These are phyloP conservation scores for Scleropages formosus DNA, from an alignment of 2,797 vertebrate species.

Conservation along the genomic window DNA sequence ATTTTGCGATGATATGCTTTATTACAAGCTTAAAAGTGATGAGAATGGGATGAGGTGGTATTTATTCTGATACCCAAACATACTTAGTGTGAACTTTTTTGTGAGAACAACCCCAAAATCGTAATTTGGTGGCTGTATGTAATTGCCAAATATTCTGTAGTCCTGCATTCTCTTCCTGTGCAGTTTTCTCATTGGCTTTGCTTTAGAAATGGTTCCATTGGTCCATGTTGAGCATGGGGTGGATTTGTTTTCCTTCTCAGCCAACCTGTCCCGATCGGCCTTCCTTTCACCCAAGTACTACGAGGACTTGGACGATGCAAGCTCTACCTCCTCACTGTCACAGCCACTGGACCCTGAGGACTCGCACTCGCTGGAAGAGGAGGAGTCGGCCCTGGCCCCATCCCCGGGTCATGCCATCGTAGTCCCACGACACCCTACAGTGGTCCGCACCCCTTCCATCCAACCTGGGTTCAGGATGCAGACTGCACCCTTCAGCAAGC, in stretches of 20 bases:
- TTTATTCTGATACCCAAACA: too few relatives aligned
- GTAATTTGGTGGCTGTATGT: too few relatives aligned
- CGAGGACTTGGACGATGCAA: slow-evolving; percentile 89
- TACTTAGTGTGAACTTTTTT: neutral
- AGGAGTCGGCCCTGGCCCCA: slow-evolving; percentile 49
- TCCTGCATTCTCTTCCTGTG: too few relatives aligned
- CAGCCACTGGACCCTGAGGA: slow-evolving; percentile 81
- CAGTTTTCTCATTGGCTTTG: too few relatives aligned
- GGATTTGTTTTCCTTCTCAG: slow-evolving; percentile 54
- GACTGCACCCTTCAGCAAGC: slow-evolving; percentile 71
- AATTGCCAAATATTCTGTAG: too few relatives aligned
- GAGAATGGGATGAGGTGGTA: too few relatives aligned
- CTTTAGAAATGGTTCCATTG: too few relatives aligned
- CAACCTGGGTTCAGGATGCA: slow-evolving; percentile 78
- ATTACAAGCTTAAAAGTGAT: too few relatives aligned
- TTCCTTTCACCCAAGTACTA: slow-evolving; percentile 89
- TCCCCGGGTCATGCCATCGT: slow-evolving; percentile 45
- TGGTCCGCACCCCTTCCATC: slow-evolving; percentile 84
- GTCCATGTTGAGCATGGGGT: neutral
- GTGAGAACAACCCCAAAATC: neutral
- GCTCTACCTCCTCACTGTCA: slow-evolving; percentile 83
- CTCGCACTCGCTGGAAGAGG: slow-evolving; percentile 52
- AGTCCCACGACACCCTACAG: slow-evolving; percentile 75
- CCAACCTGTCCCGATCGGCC: slow-evolving; percentile 86
- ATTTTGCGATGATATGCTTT: too few relatives aligned